A percentile compares a stretch with the other conserved stretches of the same genome.
phyloP scores from a whole-genome alignment of 2,888 invertebrate genomes.

The Oscheius sp. region DNA sequence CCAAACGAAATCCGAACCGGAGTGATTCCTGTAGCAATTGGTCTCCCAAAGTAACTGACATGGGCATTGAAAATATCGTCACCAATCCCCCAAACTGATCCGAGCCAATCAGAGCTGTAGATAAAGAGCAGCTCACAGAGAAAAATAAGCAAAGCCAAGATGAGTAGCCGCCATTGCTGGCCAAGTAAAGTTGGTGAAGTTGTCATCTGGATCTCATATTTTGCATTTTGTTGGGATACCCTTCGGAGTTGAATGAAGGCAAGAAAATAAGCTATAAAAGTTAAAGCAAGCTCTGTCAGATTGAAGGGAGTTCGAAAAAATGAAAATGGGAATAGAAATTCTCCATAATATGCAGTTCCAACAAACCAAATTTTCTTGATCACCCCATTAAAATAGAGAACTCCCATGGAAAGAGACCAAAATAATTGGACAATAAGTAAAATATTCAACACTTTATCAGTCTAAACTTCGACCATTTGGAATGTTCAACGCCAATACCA shows the following conservation, averaged over 20 bases:
- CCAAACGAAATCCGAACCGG: not conserved
- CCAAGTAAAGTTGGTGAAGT: not conserved
- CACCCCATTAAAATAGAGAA: not conserved
- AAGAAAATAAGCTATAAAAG: not conserved
- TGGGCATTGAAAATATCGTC: not conserved
- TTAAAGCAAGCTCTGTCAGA: not conserved
- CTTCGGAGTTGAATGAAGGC: not conserved
- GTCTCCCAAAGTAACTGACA: not conserved
- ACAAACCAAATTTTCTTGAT: constrained; percentile 3
- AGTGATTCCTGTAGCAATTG: constrained; percentile 7
- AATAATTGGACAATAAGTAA: not conserved
- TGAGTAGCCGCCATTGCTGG: not conserved
- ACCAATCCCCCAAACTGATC: not conserved
- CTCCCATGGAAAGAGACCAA: not conserved
- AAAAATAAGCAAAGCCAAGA: not conserved
- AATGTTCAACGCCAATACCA: not conserved
- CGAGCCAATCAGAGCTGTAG: constrained; percentile 3
- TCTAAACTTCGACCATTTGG: not conserved
- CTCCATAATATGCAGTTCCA: not conserved
- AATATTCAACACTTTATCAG: not conserved
- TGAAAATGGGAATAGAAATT: not conserved
- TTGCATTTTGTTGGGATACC: not conserved
- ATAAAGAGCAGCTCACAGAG: constrained; percentile 5
- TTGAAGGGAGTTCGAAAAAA: not conserved
- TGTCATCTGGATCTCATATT: not conserved